phyloP scores from a whole-genome alignment of 2,113 vertebrate genomes.

The Agelaius phoeniceus region DNA sequence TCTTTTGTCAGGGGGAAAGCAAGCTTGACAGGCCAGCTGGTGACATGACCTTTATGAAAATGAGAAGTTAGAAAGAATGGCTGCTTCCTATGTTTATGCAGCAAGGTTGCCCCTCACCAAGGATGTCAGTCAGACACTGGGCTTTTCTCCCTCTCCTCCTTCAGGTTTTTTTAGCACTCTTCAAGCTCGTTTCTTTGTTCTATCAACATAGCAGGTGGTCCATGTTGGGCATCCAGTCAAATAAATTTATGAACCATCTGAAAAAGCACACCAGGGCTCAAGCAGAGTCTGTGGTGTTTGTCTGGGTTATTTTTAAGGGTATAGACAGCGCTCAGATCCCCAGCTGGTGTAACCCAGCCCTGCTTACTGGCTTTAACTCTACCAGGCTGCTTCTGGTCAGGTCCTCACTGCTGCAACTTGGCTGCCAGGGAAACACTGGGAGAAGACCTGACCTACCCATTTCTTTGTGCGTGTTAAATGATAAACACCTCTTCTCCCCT shows the following conservation, averaged over 20 bases:
- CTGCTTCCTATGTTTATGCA: conserved; percentile 10
- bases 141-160: neutral
- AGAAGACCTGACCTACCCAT: neutral
- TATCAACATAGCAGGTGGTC: neutral
- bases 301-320: neutral
- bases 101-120: neutral
- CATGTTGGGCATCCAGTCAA: neutral
- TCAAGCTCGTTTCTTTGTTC: neutral
- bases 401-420: neutral
- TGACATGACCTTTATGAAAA: neutral
- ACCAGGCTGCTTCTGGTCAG: neutral
- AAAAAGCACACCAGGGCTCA: neutral
- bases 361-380: neutral
- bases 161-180: neutral
- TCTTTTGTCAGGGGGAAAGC: neutral
- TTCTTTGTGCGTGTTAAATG: neutral
- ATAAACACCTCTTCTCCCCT: neutral
- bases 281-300: neutral
- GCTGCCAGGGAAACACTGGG: neutral
- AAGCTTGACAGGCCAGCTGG: neutral
- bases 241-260: neutral
- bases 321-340: neutral
- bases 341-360: neutral
- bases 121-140: neutral
- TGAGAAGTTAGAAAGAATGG: neutral